Conservation (phyloP, 2,888 invertebrate genomes). For the Noctua pronuba region DNA sequence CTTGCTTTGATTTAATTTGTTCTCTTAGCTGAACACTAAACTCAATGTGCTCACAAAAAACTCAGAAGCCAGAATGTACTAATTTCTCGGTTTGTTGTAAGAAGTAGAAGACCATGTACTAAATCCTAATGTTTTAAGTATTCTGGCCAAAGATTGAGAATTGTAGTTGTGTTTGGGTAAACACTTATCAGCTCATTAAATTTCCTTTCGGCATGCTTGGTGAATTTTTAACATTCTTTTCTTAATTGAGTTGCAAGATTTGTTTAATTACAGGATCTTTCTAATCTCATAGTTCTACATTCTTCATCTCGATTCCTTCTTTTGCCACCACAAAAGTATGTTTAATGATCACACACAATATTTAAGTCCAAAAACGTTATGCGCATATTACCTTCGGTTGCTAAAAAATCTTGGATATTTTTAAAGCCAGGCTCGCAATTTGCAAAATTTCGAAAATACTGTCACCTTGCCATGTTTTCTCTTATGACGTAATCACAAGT, state of each 20-base stretch:
- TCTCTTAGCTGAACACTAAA: background rate
- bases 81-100: background rate
- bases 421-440: background rate
- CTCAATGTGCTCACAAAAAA: background rate
- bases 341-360: too few relatives aligned
- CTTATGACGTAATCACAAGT: constrained; percentile 43
- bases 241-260: constrained; percentile 3
- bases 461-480: constrained; percentile 45
- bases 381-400: too few relatives aligned
- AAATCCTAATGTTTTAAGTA: constrained; percentile 17
- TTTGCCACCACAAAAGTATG: too few relatives aligned
- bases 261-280: background rate
- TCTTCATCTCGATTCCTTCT: background rate
- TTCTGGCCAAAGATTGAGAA: constrained; percentile 31
- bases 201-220: constrained; percentile 18
- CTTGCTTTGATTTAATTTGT: constrained; percentile 5
- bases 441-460: constrained; percentile 16
- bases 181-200: constrained; percentile 44
- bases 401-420: background rate
- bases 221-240: constrained; percentile 4
- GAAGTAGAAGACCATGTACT: constrained; percentile 12
- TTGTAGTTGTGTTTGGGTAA: constrained; percentile 9
- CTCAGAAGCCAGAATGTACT: background rate
- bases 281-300: background rate
- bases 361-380: background rate